Evolutionary conservation across 2,888 invertebrate genomes (phyloP).

Genomic region (Mesorhabditis sp.): DNA sequence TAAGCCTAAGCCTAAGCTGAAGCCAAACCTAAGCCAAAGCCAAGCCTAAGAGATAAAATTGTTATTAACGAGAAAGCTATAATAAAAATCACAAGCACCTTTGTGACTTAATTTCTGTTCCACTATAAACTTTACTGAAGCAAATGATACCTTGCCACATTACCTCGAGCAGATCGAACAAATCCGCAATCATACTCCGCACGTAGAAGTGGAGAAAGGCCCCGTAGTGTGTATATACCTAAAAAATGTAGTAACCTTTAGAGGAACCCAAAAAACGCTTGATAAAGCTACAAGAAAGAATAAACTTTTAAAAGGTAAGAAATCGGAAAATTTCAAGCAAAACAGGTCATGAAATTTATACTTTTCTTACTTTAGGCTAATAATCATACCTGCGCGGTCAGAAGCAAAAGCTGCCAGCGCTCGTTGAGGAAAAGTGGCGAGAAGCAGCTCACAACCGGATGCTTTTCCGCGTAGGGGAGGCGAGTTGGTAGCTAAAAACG

Average conservation of each 20-base stretch:
- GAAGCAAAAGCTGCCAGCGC: constrained; percentile 49
- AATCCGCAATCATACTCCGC: constrained; percentile 45
- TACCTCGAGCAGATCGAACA: constrained; percentile 30
- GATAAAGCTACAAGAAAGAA: not conserved
- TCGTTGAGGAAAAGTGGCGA: constrained; percentile 51
- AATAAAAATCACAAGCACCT: too few relatives aligned
- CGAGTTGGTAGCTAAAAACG: not conserved
- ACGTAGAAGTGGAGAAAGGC: constrained; percentile 49
- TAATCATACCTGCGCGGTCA: constrained; percentile 29
- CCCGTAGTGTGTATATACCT: constrained; percentile 48
- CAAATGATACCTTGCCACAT: not conserved
- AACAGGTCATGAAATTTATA: not conserved
- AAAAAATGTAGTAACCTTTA: constrained; percentile 9
- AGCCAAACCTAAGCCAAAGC: too few relatives aligned
- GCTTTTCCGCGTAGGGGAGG: constrained; percentile 6
- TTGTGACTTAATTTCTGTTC: too few relatives aligned
- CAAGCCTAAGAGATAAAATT: not conserved
- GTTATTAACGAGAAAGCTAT: not conserved
- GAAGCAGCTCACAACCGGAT: constrained; percentile 48
- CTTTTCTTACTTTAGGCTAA: not conserved
- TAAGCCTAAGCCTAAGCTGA: too few relatives aligned
- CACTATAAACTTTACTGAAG: too few relatives aligned
- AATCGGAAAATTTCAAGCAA: not conserved
- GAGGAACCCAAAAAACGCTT: not conserved
- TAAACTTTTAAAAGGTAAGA: not conserved